These are phyloP conservation scores for Lophochroa leadbeateri DNA, from an alignment of 2,113 vertebrate species.

Conservation along the genomic window DNA sequence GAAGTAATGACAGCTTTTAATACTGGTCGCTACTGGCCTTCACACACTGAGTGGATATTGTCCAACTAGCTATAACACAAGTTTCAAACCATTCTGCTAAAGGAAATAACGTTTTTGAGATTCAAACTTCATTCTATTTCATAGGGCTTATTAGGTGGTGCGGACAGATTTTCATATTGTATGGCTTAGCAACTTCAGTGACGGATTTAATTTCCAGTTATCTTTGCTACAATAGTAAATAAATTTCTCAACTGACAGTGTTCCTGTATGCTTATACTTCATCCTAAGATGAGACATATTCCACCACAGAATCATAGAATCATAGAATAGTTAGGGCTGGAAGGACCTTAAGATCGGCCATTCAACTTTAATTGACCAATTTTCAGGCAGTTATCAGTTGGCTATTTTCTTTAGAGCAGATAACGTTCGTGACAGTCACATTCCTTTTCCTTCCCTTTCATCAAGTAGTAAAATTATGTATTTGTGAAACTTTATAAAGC, in stretches of 20 bases:
- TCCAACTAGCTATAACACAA: background rate
- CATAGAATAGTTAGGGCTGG: no score
- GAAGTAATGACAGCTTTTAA: background rate
- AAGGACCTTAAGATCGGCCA: conserved; percentile 6
- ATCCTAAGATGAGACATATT: conserved; percentile 48
- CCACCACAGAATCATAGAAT: background rate
- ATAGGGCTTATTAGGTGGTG: conserved; percentile 22
- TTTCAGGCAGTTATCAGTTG: conserved; percentile 62
- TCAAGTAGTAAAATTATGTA: conserved; percentile 25
- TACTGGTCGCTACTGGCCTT: background rate
- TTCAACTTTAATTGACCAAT: conserved; percentile 75
- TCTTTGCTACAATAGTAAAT: conserved; percentile 61
- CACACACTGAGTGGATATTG: background rate
- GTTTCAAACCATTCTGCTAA: background rate
- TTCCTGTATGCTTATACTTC: background rate
- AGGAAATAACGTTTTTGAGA: conserved; percentile 11
- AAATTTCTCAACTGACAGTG: conserved; percentile 55
- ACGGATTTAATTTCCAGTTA: conserved; percentile 69
- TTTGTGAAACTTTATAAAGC: conserved; percentile 64
- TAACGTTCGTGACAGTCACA: conserved; percentile 58
- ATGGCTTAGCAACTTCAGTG: conserved; percentile 15
- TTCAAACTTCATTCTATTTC: conserved; percentile 22
- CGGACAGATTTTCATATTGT: conserved; percentile 35
- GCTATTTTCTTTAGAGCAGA: conserved; percentile 64
- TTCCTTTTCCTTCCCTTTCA: conserved; percentile 50